Percentiles rank a stretch among this genome's conserved stretches.
phyloP scores from a whole-genome alignment of 2,888 invertebrate genomes.

The Folsomia manolachei region DNA sequence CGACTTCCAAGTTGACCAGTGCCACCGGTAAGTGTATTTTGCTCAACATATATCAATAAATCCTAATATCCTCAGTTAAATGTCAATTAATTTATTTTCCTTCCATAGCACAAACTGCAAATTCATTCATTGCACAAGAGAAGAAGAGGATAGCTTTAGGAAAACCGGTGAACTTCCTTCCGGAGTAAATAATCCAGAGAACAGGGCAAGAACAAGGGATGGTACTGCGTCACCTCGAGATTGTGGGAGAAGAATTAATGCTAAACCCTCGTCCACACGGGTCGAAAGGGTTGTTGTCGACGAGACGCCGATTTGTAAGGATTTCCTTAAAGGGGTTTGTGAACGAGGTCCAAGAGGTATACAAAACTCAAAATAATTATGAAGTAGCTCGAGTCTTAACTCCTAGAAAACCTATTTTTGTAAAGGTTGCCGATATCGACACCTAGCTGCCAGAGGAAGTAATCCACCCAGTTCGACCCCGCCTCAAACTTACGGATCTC shows the following conservation, averaged over 20 bases:
- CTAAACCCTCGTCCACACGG: not conserved
- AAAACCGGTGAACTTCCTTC: constrained; percentile 68
- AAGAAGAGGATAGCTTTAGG: constrained; percentile 69
- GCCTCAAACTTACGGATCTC: not conserved
- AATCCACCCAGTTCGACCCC: not conserved
- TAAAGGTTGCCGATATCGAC: constrained; percentile 30
- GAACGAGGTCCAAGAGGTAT: constrained; percentile 46
- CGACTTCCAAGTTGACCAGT: constrained; percentile 56
- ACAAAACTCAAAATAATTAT: not conserved
- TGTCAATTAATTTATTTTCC: too few relatives aligned
- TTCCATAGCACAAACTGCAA: constrained; percentile 68
- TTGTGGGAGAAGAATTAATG: constrained; percentile 19
- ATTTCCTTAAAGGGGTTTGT: constrained; percentile 53
- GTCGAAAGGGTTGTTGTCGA: constrained; percentile 27
- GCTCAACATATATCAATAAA: not conserved
- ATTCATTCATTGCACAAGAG: constrained; percentile 72
- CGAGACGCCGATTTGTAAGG: constrained; percentile 62
- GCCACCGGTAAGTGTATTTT: constrained; percentile 26
- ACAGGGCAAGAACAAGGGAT: constrained; percentile 6
- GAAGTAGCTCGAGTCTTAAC: not conserved
- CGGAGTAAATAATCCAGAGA: constrained; percentile 19
- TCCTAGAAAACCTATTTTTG: too few relatives aligned
- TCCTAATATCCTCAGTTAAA: too few relatives aligned
- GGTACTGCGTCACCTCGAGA: constrained; percentile 17
- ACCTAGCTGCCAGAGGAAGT: constrained; percentile 9